Base-by-base conservation (phyloP, 2,888 invertebrate genomes). In the Galeruca laticollis region DNA sequence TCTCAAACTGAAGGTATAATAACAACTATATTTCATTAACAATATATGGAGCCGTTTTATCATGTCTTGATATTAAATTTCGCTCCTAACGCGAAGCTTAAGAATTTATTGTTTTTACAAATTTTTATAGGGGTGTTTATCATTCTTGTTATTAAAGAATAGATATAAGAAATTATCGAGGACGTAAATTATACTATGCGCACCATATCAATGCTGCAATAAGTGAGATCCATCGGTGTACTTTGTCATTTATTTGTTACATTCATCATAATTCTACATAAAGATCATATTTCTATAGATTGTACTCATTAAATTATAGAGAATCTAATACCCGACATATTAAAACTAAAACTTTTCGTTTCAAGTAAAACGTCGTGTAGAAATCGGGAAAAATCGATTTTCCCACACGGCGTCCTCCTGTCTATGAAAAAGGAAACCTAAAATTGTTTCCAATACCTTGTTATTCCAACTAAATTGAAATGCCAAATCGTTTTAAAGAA, bases 81-180 rank as follows among this genome's bases (percentile, higher is more conserved):
- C 49, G 10, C 49, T 20, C 10, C 49, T 51, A 8, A 2, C 2
- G 49, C 18, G 47, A 47, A n/a, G 47, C n/a, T 18, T 8, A n/a
- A 47, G 47, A 47, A 47, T 18, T 47, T n/a, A n/a, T 47, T 47
- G 47, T 47, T 18, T 47, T n/a, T 47, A n/a, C n/a, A n/a, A n/a
- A 26, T 26, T 26, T 26, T 26, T 26, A 26, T 26, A 5, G 26
- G 26, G 26, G 26, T 6, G 26, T 26, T 26, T 26, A 26, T 26
- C 26, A 26, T 26, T 26, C 6, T 26, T 26, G 26, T 26, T 26
- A 26, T 26, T 5, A 6, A 26, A 26, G 26, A 26, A 26, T 37
- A 10, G 37, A 37, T 37, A 9, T 37, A 9, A 9, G 37, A 9
- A 37, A n/a, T n/a, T n/a, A n/a, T n/a, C n/a, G n/a, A n/a, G n/a